Conservation (phyloP, 2,113 vertebrate genomes). For the Thoracochromis brauschi region DNA sequence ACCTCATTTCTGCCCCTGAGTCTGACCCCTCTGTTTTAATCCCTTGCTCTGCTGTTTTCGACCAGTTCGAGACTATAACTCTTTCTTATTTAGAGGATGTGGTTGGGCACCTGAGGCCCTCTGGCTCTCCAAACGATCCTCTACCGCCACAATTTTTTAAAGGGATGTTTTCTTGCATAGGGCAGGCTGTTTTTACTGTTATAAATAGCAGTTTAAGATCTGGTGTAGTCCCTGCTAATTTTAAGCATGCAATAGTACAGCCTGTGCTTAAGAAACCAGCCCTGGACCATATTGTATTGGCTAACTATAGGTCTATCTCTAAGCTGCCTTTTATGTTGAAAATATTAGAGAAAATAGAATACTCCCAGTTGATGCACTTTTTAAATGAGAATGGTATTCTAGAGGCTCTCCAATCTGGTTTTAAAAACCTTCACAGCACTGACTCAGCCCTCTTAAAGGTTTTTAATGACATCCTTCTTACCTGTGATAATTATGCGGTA, state of each 20-base stretch:
- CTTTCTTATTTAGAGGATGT: not conserved
- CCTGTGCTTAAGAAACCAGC: not conserved
- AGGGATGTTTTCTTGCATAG: not conserved
- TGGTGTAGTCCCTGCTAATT: not conserved
- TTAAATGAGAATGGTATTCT: not conserved
- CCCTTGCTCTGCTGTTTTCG: not conserved
- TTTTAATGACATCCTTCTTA: not conserved
- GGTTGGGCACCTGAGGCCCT: not conserved
- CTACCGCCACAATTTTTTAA: fast-evolving
- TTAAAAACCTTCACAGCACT: not conserved
- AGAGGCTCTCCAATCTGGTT: not conserved
- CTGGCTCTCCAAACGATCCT: not conserved
- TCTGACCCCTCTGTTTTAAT: not conserved
- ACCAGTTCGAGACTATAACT: not conserved
- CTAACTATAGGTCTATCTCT: not conserved
- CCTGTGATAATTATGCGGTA: not conserved
- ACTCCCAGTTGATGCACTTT: not conserved
- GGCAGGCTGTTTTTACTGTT: not conserved
- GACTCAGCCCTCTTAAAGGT: not conserved
- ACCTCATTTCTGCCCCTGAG: not conserved
- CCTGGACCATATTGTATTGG: not conserved
- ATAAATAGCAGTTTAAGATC: not conserved
- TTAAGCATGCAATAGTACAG: not conserved
- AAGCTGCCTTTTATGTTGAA: fast-evolving
- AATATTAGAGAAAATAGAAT: fast-evolving